Conservation (phyloP, 2,888 invertebrate species). For the Dysmachus trigonus region DNA sequence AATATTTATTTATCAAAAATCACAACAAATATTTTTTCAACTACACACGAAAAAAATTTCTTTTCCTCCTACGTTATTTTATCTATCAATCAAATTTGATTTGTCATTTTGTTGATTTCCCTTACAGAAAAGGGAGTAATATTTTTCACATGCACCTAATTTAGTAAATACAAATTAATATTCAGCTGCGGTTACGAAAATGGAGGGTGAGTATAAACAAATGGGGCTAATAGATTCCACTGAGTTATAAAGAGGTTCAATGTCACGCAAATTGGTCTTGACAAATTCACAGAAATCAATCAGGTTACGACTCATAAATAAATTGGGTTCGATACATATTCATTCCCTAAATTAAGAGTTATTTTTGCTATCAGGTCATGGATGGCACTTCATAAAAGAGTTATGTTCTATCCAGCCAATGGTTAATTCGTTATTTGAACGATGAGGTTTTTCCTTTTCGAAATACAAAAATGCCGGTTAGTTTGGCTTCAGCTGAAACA, state of each 20-base stretch:
- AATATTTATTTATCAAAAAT: too few species aligned
- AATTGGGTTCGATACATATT: slow-evolving; percentile 11
- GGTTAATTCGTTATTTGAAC: not conserved
- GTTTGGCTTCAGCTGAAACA: not conserved
- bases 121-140: not conserved
- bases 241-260: not conserved
- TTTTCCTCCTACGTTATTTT: not conserved
- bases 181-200: not conserved
- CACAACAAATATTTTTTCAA: too few species aligned
- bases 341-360: not conserved
- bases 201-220: not conserved
- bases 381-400: slow-evolving; percentile 2
- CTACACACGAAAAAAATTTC: not conserved
- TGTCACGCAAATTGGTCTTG: slow-evolving; percentile 39
- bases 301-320: slow-evolving; percentile 16
- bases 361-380: slow-evolving; percentile 26
- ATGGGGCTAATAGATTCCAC: not conserved
- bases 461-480: not conserved
- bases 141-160: not conserved
- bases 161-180: not conserved
- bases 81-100: not conserved
- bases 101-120: not conserved
- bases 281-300: slow-evolving; percentile 1
- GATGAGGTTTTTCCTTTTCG: not conserved
- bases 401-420: not conserved